phyloP scores from a whole-genome alignment of 2,888 invertebrate species.

The Chromoteleia sp. region DNA sequence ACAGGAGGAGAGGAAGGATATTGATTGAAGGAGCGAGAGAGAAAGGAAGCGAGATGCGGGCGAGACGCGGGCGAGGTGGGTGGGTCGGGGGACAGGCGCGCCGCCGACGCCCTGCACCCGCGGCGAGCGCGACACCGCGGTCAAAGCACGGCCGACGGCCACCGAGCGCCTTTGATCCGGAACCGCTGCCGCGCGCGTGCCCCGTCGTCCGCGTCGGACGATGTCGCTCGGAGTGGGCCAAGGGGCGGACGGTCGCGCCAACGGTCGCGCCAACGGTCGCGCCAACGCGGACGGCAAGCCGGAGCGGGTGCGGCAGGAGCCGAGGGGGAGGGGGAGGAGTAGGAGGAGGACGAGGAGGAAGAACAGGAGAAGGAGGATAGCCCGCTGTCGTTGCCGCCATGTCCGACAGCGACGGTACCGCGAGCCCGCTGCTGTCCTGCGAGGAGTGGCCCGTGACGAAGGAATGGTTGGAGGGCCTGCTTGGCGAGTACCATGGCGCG shows the following conservation, averaged over 20 bases:
- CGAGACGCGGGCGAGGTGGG: constrained; percentile 60
- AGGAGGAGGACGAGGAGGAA: background rate
- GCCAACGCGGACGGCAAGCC: background rate
- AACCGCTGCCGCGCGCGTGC: too few relatives aligned
- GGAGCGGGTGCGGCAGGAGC: background rate
- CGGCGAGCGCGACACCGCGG: constrained; percentile 77
- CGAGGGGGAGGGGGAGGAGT: too few relatives aligned
- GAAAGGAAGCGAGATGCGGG: constrained; percentile 41
- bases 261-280: too few relatives aligned
- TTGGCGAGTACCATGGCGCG: constrained; percentile 85
- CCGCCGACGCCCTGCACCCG: constrained; percentile 85
- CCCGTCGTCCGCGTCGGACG: background rate
- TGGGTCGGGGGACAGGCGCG: constrained; percentile 85
- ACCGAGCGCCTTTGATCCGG: constrained; percentile 5
- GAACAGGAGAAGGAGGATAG: too few relatives aligned
- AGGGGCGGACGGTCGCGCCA: too few relatives aligned
- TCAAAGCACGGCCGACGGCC: constrained; percentile 60
- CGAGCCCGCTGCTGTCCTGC: constrained; percentile 80
- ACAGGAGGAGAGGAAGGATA: constrained; percentile 75
- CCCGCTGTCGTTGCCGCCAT: too few relatives aligned
- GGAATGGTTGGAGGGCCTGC: constrained; percentile 86
- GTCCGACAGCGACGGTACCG: constrained; percentile 86
- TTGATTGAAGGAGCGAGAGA: constrained; percentile 76
- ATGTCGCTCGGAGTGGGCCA: constrained; percentile 9
- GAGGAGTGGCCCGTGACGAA: constrained; percentile 86